Evolutionary conservation across 1,140 invertebrate species (phyloP).

Genomic region (Brevipalpus yothersi): DNA sequence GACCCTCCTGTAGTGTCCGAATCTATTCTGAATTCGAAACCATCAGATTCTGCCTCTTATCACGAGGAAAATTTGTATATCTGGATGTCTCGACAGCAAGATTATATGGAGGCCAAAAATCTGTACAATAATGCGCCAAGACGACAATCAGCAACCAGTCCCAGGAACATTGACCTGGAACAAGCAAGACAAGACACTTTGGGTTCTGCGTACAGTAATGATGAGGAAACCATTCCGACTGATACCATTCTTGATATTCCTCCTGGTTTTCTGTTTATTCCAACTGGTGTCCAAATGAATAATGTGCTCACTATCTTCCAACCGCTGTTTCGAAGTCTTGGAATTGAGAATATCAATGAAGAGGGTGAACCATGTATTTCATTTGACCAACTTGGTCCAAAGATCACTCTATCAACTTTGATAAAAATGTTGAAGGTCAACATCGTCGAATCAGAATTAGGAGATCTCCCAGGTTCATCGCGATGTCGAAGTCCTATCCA

Average conservation of each 20-base stretch:
- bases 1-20: neutral
- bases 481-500: neutral
- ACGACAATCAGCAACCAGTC: neutral
- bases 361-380: neutral
- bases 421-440: slow-evolving; percentile 71
- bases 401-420: slow-evolving; percentile 56
- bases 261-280: slow-evolving; percentile 25
- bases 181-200: neutral
- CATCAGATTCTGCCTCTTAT: neutral
- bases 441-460: slow-evolving; percentile 49
- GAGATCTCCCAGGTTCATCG: slow-evolving; percentile 13
- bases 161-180: neutral
- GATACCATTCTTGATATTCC: slow-evolving; percentile 14
- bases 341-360: slow-evolving; percentile 32
- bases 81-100: slow-evolving; percentile 83
- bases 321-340: slow-evolving; percentile 51
- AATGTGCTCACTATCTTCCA: slow-evolving; percentile 83
- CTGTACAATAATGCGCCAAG: neutral
- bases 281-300: slow-evolving; percentile 40
- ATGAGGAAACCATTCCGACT: neutral
- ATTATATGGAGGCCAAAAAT: slow-evolving; percentile 19
- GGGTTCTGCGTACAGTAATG: neutral
- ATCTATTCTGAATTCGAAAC: neutral
- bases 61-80: slow-evolving; percentile 58
- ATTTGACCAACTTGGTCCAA: slow-evolving; percentile 55